A percentile compares a stretch with the other conserved stretches of the same genome.
phyloP scores from a whole-genome alignment of 2,888 invertebrate genomes.

The Cyaniris semiargus region DNA sequence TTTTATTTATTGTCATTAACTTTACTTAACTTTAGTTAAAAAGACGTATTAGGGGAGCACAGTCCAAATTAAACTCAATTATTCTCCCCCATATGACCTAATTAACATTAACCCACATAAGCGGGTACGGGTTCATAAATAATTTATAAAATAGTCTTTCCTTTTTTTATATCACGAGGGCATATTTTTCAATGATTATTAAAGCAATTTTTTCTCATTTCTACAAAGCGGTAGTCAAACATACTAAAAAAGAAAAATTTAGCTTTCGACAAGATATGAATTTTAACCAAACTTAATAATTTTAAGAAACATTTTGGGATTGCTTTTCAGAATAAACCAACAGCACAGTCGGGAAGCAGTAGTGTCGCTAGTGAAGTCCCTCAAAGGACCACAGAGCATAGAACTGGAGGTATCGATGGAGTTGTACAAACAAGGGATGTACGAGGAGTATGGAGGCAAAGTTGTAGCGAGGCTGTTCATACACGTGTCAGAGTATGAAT shows the following conservation, averaged over 20 bases:
- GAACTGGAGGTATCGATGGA: conserved; percentile 94
- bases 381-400: conserved; percentile 94
- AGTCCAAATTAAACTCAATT: not conserved
- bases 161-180: not conserved
- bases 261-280: no score
- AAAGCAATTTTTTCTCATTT: not conserved
- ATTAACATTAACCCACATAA: not conserved
- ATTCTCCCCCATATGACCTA: not conserved
- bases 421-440: conserved; percentile 78
- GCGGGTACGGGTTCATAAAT: not conserved
- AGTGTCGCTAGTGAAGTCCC: conserved; percentile 85
- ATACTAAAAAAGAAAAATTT: no score
- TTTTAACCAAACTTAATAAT: no score
- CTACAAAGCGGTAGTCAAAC: no score
- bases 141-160: not conserved
- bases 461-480: conserved; percentile 93
- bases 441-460: conserved; percentile 87
- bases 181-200: not conserved
- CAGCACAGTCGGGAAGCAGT: conserved; percentile 85
- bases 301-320: not conserved
- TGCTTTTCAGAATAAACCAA: conserved; percentile 68
- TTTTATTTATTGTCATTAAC: not conserved
- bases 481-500: conserved; percentile 91
- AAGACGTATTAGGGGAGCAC: not conserved
- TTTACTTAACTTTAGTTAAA: not conserved